Base-by-base conservation (phyloP, 2,888 invertebrate genomes). In the Cephus runcator region DNA sequence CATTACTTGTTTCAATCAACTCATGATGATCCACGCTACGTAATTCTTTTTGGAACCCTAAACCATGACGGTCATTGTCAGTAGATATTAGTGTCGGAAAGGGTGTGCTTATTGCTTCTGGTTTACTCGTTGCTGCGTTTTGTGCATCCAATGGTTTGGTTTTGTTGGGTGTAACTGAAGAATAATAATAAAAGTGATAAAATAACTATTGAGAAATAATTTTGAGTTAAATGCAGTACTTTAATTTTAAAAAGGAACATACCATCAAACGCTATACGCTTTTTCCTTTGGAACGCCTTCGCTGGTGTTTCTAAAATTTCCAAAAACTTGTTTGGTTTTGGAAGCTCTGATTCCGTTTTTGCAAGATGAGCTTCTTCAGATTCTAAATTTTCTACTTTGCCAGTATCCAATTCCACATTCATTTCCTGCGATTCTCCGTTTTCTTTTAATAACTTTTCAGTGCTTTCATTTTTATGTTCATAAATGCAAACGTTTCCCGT, bases 261-360 rank as follows among this genome's bases (percentile, higher is more conserved):
- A 90, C 90, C 86, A 88, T 91, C 88, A 90, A 92, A 90, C 82
- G 92, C 93, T 35, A 94, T 92, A 76, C 93, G 91, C 79, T 92
- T 91, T 84, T 94, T 94, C 75, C 94, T 89, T 85, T 93, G 92
- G 85, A 93, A 94, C 15, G 92, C 92, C 87, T 93, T 93, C 12
- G 88, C 87, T 0, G 90, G 88, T 1, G 87, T 83, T 76, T 90
- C 90, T 31, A 89, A 83, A 34, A 87, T 88, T 40, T 91, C 91
- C 4, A 91, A 83, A 82, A 91, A 90, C 77, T 87, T 88, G 78
- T 90, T 90, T 0, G 85, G 78, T 75, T 89, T 91, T 0, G 85
- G 79, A 30, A 36, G 12, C 31, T 75, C 75, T 33, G 34, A n/a
- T 35, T 76, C 76, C 76, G 12, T 75, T 77, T 30, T 83, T 23